These are phyloP conservation scores for Sebastes itinus DNA, from an alignment of 2,797 vertebrate genomes.

Conservation along the genomic window DNA sequence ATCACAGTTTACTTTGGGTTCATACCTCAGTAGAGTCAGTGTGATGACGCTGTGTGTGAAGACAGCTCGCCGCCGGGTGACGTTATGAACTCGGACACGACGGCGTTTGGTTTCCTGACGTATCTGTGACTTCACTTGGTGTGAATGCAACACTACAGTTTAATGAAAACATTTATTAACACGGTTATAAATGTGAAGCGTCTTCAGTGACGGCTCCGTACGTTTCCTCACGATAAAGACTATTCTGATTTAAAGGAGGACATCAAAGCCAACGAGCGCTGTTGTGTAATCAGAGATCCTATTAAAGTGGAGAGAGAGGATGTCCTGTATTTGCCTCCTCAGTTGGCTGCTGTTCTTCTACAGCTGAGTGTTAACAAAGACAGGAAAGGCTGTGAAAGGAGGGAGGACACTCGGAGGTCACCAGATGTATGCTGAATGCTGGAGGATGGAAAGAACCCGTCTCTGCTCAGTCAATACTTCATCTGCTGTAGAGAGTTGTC, in stretches of 20 bases:
- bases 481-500: neutral
- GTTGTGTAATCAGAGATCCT: slow-evolving; percentile 55
- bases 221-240: slow-evolving; percentile 3
- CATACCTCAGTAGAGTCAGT: no score
- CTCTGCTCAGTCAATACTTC: neutral
- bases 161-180: neutral
- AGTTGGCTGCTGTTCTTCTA: slow-evolving; percentile 52
- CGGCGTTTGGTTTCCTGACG: no score
- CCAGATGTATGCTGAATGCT: slow-evolving; percentile 65
- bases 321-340: slow-evolving; percentile 71
- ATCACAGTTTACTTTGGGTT: no score
- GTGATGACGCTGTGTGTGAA: no score
- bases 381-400: slow-evolving; percentile 78
- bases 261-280: slow-evolving; percentile 52
- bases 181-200: no score
- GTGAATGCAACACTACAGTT: neutral
- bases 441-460: slow-evolving; percentile 50
- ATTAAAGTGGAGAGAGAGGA: slow-evolving; percentile 62
- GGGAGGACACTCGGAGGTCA: slow-evolving; percentile 70
- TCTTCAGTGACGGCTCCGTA: neutral
- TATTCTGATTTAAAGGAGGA: slow-evolving; percentile 22
- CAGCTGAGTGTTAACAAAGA: slow-evolving; percentile 73
- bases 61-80: no score
- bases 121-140: no score
- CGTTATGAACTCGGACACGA: no score